These are phyloP conservation scores for Carpatolechia fugitivella DNA, from an alignment of 2,888 invertebrate species.

Conservation along the genomic window DNA sequence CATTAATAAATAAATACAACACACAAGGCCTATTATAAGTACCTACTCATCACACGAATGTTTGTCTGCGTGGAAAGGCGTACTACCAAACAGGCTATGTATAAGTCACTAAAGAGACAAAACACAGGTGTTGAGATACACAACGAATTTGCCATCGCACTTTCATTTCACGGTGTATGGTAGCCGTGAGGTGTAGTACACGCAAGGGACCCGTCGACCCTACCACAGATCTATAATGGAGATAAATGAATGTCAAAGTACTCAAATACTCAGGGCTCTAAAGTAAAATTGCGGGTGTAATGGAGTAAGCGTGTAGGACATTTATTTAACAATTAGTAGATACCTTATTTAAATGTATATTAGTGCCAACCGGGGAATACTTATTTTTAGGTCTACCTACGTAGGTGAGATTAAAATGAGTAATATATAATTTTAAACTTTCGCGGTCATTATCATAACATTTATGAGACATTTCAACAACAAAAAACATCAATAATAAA, in stretches of 20 bases:
- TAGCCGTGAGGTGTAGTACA: slow-evolving; percentile 31
- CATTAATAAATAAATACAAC: slow-evolving; percentile 1
- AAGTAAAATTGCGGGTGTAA: slow-evolving; percentile 70
- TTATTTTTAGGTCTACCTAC: no score
- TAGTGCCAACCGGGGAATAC: neutral
- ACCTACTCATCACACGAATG: neutral
- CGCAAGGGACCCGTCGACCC: slow-evolving; percentile 52
- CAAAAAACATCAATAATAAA: no score
- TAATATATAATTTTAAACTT: no score
- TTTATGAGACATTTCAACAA: no score
- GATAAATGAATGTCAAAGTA: slow-evolving; percentile 76
- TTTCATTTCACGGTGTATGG: slow-evolving; percentile 25
- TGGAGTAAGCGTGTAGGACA: slow-evolving; percentile 72
- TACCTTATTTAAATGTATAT: slow-evolving; percentile 6
- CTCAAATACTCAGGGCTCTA: slow-evolving; percentile 56
- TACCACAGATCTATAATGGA: slow-evolving; percentile 66
- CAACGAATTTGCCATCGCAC: neutral
- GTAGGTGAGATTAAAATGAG: no score
- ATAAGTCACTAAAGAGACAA: neutral
- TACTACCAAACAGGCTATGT: no score
- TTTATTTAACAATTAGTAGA: slow-evolving; percentile 63
- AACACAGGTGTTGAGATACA: neutral
- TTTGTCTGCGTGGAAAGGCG: no score
- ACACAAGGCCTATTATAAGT: no score
- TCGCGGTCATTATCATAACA: no score